Base-by-base conservation (phyloP, 2,797 vertebrate genomes). In the Centroberyx gerrardi region DNA sequence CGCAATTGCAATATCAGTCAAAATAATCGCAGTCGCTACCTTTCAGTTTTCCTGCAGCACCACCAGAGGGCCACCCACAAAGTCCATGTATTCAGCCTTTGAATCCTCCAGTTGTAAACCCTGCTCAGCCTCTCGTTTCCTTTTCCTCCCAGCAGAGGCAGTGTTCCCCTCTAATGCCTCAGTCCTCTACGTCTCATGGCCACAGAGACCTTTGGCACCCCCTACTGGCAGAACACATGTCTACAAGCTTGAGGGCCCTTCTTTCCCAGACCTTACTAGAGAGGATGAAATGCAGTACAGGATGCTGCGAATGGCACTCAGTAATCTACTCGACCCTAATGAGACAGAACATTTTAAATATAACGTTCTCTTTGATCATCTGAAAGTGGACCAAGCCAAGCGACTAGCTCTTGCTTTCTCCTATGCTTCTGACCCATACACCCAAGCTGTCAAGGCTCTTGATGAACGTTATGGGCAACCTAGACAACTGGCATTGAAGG, bases 181-280 rank as follows among this genome's bases (percentile, higher is more conserved):
- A 29, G 6, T 22, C 22, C 22, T 22, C 22, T 22, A 22, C 22
- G 1, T 22, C 22, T 22, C 22, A 22, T 22, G 22, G 22, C 22
- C 22, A 22, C 53, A 55, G 53, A 29, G 4, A 55, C 8, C 51
- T 53, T n/a, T 53, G n/a, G 51, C 51, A n/a, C 51, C 51, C 17
- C 51, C n/a, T 53, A n/a, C 51, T n/a, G 51, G 51, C 51, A 53
- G 51, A 18, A 53, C 51, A n/a, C 51, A 53, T 22, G 51, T 53
- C 51, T 53, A 53, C 51, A 53, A 53, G 51, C 51, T 53, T 53
- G 51, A 53, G 15, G 51, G 51, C 51, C 51, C 51, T 22, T 53
- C 15, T 18, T 53, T 53, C 18, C 51, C 51, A 53, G 9, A 53
- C 51, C 51, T 53, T 53, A 53, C 51, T n/a, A 53, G 46, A 48